Evolutionary conservation across 1,140 invertebrate genomes (phyloP), one percentile per base, ranked within the genome.

Genomic region (Drosophila kurseongensis): DNA sequence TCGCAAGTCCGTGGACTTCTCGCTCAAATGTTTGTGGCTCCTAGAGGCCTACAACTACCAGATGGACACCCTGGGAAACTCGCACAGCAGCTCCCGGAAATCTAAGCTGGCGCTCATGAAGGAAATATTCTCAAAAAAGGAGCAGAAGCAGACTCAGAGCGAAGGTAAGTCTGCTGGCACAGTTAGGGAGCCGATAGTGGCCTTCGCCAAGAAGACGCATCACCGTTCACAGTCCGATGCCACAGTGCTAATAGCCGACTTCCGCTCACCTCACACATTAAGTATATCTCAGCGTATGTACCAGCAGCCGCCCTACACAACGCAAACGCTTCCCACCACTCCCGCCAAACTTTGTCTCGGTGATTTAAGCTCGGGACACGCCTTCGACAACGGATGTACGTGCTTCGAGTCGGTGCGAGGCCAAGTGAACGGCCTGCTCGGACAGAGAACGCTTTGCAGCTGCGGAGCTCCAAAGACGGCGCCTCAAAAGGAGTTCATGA

Each of bases 321-420:
- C 86, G 10, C 83, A 90, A 75, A 91, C 86, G 5, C 62, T 91
- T 54, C 82, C 80, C n/a, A 63, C 65, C 14, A 86, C 84, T 9
- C 91, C 94, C 14, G 93, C 93, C 79, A 95, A 95, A 92, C 93
- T 95, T 72, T 96, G 95, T 90, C 93, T 98, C 13, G 98, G 98
- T 41, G 98, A 99, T 94, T 92, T 99, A 58, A 96, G 96, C 58
- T 98, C 98, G 44, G 98, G 98, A 38, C 95, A 97, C 80, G 98
- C 98, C 27, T 99, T 99, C 93, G 98, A 99, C 93, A 99, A 97
- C 93, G 98, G 98, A 60, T 99, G 98, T 93, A 95, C 95, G 72
- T 99, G 98, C 66, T 94, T 94, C 47, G 93, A 94, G 48, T 93
- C 93, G 14, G 93, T 93, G 38, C 94, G 95, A 90, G 96, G 95